Evolutionary conservation across 2,113 vertebrate species (phyloP).

Genomic region (Donacobius atricapilla): DNA sequence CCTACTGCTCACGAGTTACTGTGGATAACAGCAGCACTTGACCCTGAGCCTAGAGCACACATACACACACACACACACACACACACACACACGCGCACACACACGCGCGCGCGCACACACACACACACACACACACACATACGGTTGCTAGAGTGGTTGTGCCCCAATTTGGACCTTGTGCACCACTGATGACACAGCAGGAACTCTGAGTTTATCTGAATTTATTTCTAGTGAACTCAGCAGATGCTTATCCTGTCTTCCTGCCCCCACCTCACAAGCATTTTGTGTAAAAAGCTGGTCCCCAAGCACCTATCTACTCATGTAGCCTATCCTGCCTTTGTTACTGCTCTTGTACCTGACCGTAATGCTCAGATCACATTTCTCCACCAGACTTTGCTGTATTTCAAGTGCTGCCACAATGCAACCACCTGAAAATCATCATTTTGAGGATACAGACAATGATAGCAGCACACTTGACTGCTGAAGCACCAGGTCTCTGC

Average conservation of each 20-base stretch:
- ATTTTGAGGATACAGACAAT: background rate
- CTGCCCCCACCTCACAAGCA: accelerated
- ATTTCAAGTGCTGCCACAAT: background rate
- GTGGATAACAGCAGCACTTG: background rate
- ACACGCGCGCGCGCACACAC: too few species aligned
- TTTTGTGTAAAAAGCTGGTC: background rate
- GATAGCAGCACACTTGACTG: background rate
- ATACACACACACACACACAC: too few species aligned
- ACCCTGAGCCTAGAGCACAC: background rate
- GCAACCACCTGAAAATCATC: background rate
- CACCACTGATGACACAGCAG: background rate
- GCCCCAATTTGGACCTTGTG: background rate
- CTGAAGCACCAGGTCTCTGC: background rate
- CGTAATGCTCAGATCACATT: background rate
- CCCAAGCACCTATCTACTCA: too few species aligned
- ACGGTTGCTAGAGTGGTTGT: accelerated
- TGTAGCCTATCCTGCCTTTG: background rate
- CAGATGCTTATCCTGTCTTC: background rate
- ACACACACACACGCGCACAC: too few species aligned
- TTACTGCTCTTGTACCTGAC: background rate
- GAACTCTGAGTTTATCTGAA: background rate
- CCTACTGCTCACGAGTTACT: background rate
- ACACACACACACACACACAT: too few species aligned
- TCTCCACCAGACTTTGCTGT: background rate
- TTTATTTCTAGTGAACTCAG: background rate